Conservation (phyloP, 2,888 invertebrate species). For the Brenthis hecate region DNA sequence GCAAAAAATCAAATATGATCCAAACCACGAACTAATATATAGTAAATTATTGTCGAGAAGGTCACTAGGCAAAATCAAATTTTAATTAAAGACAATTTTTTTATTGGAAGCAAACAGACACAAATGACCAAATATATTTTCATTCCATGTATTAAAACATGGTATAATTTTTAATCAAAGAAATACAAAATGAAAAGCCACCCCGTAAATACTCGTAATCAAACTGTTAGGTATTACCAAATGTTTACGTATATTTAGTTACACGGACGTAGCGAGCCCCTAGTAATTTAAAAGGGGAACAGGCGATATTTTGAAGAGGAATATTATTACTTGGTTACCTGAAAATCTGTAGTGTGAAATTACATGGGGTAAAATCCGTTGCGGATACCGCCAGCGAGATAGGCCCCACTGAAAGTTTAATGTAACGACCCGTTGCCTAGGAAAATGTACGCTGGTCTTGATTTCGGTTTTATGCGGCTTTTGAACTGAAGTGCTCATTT, state of each 20-base stretch:
- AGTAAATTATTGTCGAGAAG: too few species aligned
- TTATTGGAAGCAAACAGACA: too few species aligned
- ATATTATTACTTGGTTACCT: slow-evolving; percentile 54
- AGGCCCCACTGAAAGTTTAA: slow-evolving; percentile 67
- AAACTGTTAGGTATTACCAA: slow-evolving; percentile 2
- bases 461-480: slow-evolving; percentile 64
- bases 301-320: slow-evolving; percentile 31
- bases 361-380: slow-evolving; percentile 58
- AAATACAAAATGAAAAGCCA: too few species aligned
- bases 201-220: background rate
- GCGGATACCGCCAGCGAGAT: slow-evolving; percentile 52
- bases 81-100: too few species aligned
- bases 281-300: slow-evolving; percentile 32
- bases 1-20: too few species aligned
- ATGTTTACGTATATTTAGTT: slow-evolving; percentile 27
- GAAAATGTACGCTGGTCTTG: slow-evolving; percentile 59
- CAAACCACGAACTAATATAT: too few species aligned
- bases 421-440: slow-evolving; percentile 62
- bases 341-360: slow-evolving; percentile 63
- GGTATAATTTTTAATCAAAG: too few species aligned
- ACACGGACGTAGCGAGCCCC: slow-evolving; percentile 14
- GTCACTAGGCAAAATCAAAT: too few species aligned
- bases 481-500: slow-evolving; percentile 60
- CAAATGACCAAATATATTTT: too few species aligned
- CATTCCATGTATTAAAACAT: too few species aligned